Percentiles rank a stretch among this genome's conserved stretches.
Conservation (phyloP, 1,140 invertebrate species). For the Drosophila quadrilineata region DNA sequence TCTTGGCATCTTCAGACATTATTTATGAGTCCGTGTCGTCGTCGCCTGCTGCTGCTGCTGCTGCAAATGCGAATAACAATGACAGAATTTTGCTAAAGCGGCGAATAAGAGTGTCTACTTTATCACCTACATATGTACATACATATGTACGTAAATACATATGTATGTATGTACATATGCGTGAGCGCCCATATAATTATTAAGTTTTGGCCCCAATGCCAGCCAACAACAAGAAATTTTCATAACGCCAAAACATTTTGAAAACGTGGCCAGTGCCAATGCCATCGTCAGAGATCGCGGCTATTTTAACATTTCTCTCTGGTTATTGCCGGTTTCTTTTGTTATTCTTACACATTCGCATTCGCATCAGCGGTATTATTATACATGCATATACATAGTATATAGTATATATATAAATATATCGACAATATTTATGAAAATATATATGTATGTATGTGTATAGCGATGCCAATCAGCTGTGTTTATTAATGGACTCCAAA, state of each 20-base stretch:
- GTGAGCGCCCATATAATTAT: conserved; percentile 23
- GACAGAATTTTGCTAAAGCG: conserved; percentile 39
- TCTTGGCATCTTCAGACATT: conserved; percentile 72
- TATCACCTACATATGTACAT: background rate
- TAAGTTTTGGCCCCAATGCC: conserved; percentile 33
- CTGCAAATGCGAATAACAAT: conserved; percentile 60
- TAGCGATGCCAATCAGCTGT: too few relatives aligned
- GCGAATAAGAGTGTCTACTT: conserved; percentile 24
- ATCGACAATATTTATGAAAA: too few relatives aligned
- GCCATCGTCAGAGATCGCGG: conserved; percentile 18
- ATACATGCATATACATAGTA: background rate
- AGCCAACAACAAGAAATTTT: conserved; percentile 30
- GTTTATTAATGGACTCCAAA: too few relatives aligned
- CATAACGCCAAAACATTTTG: conserved; percentile 49
- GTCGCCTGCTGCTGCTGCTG: conserved; percentile 8
- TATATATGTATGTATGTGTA: too few relatives aligned
- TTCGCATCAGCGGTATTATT: background rate
- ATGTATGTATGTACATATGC: background rate
- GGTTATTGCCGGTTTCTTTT: conserved; percentile 44
- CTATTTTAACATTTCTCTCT: conserved; percentile 48
- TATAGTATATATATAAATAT: too few relatives aligned
- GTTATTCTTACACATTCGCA: conserved; percentile 15
- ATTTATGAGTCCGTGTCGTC: conserved; percentile 51
- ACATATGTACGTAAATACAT: background rate
- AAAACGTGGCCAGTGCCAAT: conserved; percentile 24